Evolutionary conservation across 2,888 invertebrate genomes (phyloP), one percentile per base, ranked within the genome.

Genomic region (Cecidostiba fungosa): DNA sequence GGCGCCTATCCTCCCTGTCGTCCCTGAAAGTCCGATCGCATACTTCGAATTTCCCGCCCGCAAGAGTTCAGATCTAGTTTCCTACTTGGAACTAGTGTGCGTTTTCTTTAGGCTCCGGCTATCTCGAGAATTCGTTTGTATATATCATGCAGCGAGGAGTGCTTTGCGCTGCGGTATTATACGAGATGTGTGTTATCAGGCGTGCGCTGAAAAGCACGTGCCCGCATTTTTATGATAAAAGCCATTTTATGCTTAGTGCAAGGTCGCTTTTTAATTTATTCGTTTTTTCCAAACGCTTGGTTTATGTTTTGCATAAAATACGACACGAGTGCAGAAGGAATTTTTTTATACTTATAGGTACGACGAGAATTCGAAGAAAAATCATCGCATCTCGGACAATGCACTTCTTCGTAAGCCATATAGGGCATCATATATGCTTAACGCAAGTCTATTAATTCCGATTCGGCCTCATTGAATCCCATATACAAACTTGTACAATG

Each of bases 361-460:
- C 47, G 14, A 47, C 47, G 47, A 47, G 47, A 14, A 50, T 50
- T 19, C 19, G 5, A 50, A 50, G 16, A 16, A 50, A 50, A 50
- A 10, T 8, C n/a, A n/a, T n/a, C n/a, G n/a, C n/a, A n/a, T n/a
- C 8, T 10, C n/a, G n/a, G 54, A 54, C 54, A 54, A 54, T 19
- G n/a, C 23, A 26, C 66, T 43, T 77, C 66, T 10, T 5, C 23
- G 14, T 12, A 23, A 23, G 19, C 12, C n/a, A 8, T 26, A 62
- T 59, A 59, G 29, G n/a, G 19, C 10, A 23, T 73, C 50, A 19
- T 19, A 16, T 43, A 43, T 12, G 8, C 32, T 80, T 14, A 59
- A 80, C 36, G 43, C 29, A 32, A 73, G 29, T 73, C 50, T 73
- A 81, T 74, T 74, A 39, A 73, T 81, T 62, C 16, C 43, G 73